A percentile compares a stretch with the other conserved stretches of the same genome.
phyloP scores from a whole-genome alignment of 1,140 invertebrate species.

The Fopius arisanus region DNA sequence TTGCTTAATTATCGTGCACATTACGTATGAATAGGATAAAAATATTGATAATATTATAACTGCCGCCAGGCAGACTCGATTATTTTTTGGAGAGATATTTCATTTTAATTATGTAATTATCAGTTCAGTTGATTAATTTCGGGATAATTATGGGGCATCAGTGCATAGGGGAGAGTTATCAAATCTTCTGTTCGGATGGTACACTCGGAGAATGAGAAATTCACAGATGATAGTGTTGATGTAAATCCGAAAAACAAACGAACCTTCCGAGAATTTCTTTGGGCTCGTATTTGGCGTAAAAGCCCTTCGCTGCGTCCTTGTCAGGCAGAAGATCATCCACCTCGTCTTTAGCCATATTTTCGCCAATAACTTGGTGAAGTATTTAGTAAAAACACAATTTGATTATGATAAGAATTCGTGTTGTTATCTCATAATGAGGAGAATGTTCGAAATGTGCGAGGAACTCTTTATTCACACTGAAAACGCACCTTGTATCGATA shows the following conservation, averaged over 20 bases:
- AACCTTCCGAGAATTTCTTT: slow-evolving; percentile 97
- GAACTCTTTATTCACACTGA: slow-evolving; percentile 9
- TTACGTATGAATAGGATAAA: background rate
- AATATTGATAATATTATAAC: background rate
- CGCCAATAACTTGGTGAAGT: background rate
- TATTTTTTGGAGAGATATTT: background rate
- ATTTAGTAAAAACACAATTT: background rate
- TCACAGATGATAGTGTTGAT: background rate
- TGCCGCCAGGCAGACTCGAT: background rate
- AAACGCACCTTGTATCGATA: slow-evolving; percentile 2
- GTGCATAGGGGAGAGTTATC: too few species aligned
- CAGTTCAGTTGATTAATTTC: background rate
- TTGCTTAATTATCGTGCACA: background rate
- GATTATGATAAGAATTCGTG: background rate
- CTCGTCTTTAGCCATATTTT: slow-evolving; percentile 80
- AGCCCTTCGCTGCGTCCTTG: slow-evolving; percentile 90
- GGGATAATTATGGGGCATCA: background rate
- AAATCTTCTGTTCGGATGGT: background rate
- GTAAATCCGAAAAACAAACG: slow-evolving; percentile 44
- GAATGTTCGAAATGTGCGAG: background rate
- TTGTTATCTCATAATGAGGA: background rate
- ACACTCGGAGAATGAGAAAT: background rate
- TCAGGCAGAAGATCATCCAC: slow-evolving; percentile 84
- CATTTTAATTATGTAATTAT: background rate
- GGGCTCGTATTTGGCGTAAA: slow-evolving; percentile 98